Conservation (phyloP, 2,797 vertebrate genomes). For the Syndactyla subalaris region DNA sequence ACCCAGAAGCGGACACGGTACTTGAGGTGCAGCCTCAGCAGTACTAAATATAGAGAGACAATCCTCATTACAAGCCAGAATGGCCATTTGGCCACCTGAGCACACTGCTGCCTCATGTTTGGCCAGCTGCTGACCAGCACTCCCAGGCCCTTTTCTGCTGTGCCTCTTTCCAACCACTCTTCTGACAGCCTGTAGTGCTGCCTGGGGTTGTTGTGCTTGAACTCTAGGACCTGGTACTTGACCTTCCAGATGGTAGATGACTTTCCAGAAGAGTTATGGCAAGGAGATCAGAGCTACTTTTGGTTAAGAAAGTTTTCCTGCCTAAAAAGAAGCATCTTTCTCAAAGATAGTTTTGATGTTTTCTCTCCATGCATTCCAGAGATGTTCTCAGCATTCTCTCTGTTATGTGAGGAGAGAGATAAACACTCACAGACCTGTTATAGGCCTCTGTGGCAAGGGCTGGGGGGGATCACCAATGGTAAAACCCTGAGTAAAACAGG, state of each 20-base stretch:
- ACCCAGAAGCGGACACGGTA: rapidly evolving
- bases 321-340: background rate
- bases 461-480: background rate
- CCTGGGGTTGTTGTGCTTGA: background rate
- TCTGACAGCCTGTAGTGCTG: too few species aligned
- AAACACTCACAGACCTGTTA: background rate
- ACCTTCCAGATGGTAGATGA: background rate
- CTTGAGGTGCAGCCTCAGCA: background rate
- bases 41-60: rapidly evolving
- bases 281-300: too few species aligned
- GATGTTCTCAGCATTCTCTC: background rate
- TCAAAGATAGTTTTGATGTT: background rate
- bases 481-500: background rate
- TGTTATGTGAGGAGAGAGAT: background rate
- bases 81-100: too few species aligned
- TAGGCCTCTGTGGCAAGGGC: background rate
- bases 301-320: too few species aligned
- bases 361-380: background rate
- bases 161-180: rapidly evolving
- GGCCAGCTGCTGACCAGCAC: background rate
- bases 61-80: rapidly evolving
- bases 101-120: rapidly evolving
- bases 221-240: rapidly evolving
- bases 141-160: background rate
- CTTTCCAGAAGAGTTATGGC: too few species aligned